Evolutionary conservation across 2,888 invertebrate species (phyloP).

Genomic region (Aphodius sticticus): DNA sequence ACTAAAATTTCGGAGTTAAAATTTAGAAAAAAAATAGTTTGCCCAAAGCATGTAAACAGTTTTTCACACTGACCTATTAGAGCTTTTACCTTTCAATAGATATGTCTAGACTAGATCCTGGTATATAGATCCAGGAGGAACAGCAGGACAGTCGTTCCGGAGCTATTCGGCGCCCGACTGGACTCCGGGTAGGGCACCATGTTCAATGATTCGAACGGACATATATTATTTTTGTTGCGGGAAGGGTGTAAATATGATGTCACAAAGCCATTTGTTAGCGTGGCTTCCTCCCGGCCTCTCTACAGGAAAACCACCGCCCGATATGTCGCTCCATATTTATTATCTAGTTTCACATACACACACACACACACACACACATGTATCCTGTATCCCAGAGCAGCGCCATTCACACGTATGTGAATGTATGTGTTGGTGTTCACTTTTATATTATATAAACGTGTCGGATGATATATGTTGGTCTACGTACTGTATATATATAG

Average conservation of each 20-base stretch:
- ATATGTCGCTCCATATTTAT: slow-evolving; percentile 60
- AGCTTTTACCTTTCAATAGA: too few relatives aligned
- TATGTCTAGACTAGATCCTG: too few relatives aligned
- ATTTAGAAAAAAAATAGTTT: too few relatives aligned
- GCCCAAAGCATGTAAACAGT: too few relatives aligned
- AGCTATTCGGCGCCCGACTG: slow-evolving; percentile 27
- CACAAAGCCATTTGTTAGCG: slow-evolving; percentile 61
- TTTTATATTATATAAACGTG: slow-evolving; percentile 4
- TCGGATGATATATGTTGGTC: not conserved
- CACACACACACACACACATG: slow-evolving; percentile 20
- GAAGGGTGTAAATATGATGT: slow-evolving; percentile 61
- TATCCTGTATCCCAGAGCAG: slow-evolving; percentile 14
- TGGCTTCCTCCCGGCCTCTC: slow-evolving; percentile 56
- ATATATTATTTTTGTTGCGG: slow-evolving; percentile 61
- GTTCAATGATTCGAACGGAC: slow-evolving; percentile 61
- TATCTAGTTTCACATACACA: slow-evolving; percentile 37
- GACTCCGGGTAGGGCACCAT: slow-evolving; percentile 45
- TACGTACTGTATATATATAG: not conserved
- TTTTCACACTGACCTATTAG: too few relatives aligned
- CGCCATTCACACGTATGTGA: slow-evolving; percentile 23
- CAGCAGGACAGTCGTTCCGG: slow-evolving; percentile 12
- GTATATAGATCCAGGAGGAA: not conserved
- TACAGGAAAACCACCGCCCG: slow-evolving; percentile 60
- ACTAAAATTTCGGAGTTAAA: too few relatives aligned
- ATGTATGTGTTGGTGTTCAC: slow-evolving; percentile 21